phyloP scores from a whole-genome alignment of 1,140 invertebrate genomes.

The Drosophila gunungcola region DNA sequence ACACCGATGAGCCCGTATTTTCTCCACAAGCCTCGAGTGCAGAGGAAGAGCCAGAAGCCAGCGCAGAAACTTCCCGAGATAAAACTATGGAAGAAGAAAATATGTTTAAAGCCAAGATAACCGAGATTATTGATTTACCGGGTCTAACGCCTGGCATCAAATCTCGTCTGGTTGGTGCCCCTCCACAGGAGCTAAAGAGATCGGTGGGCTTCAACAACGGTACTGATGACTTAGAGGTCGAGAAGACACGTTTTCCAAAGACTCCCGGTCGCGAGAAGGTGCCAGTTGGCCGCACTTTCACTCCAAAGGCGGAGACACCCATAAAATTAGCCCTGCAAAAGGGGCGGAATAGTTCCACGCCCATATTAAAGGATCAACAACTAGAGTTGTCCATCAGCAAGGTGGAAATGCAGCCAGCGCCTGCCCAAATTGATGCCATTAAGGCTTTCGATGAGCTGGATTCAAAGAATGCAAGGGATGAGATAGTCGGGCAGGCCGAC shows the following conservation, averaged over 20 bases:
- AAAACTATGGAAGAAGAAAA: not conserved
- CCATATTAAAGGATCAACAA: slow-evolving; percentile 36
- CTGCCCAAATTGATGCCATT: slow-evolving; percentile 52
- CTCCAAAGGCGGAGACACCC: not conserved
- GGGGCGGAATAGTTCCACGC: slow-evolving; percentile 60
- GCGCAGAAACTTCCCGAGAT: not conserved
- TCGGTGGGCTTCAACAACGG: slow-evolving; percentile 40
- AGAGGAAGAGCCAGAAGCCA: too few species aligned
- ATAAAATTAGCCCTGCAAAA: slow-evolving; percentile 25
- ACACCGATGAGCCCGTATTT: not conserved
- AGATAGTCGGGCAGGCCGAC: not conserved
- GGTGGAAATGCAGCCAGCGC: slow-evolving; percentile 13
- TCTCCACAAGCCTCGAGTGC: not conserved
- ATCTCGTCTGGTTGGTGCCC: not conserved
- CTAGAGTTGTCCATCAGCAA: not conserved
- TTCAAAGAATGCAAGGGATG: not conserved
- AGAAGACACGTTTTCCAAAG: slow-evolving; percentile 61
- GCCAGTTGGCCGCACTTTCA: not conserved
- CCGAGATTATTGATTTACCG: not conserved
- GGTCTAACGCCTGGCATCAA: slow-evolving; percentile 4
- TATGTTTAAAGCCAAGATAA: not conserved
- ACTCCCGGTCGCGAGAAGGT: slow-evolving; percentile 53
- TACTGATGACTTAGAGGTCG: not conserved
- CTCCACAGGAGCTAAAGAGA: slow-evolving; percentile 16
- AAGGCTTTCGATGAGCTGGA: slow-evolving; percentile 25